phyloP scores from a whole-genome alignment of 30 jellyfish, hydroid and myxozoan species.

The Chironex yamaguchii region DNA sequence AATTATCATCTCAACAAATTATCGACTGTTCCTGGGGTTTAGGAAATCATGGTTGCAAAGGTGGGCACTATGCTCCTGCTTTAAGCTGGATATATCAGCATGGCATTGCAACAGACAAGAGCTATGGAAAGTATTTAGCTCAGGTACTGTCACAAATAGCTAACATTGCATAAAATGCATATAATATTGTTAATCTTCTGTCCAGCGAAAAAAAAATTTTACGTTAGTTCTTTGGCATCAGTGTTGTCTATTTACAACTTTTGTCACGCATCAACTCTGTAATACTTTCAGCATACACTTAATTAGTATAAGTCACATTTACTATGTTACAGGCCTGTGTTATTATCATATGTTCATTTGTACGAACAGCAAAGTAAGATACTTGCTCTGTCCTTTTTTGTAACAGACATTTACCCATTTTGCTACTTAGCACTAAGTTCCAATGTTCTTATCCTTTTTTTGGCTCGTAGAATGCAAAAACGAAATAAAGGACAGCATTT shows the following conservation, averaged over 20 bases:
- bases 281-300: neutral
- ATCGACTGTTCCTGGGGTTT: constrained; percentile 98
- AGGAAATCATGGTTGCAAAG: constrained; percentile 99
- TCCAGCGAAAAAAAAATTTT: neutral
- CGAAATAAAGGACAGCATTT: too few species aligned
- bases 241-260: neutral
- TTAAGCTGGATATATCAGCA: constrained; percentile 90
- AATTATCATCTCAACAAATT: constrained; percentile 90
- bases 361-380: too few species aligned
- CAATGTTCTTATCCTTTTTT: too few species aligned
- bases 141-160: constrained; percentile 72
- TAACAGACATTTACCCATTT: too few species aligned
- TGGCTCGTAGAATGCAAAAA: too few species aligned
- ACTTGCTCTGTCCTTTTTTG: too few species aligned
- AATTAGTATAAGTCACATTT: too few species aligned
- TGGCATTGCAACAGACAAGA: constrained; percentile 90
- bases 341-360: too few species aligned
- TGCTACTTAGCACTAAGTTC: too few species aligned
- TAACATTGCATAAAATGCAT: neutral
- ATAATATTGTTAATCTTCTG: neutral
- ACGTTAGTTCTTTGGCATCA: neutral
- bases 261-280: neutral
- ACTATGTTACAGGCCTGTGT: too few species aligned
- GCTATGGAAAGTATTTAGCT: constrained; percentile 97
- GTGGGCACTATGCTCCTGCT: constrained; percentile 98